phyloP scores from a whole-genome alignment of 2,113 vertebrate species.

The Colistium nudipinnis region DNA sequence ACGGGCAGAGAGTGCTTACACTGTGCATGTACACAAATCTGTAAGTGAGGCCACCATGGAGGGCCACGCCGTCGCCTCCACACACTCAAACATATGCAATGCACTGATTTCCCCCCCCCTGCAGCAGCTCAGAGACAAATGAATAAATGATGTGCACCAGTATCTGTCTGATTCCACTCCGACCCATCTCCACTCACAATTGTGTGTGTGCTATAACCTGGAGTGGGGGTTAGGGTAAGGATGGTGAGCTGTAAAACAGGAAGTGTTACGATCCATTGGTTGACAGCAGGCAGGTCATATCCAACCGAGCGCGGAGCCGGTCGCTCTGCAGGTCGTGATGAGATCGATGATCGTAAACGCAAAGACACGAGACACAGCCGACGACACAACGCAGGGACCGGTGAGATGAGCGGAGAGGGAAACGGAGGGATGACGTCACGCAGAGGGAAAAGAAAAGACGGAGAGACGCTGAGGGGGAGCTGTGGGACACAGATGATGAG shows the following conservation, averaged over 20 bases:
- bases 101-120: background rate
- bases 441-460: slow-evolving; percentile 36
- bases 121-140: background rate
- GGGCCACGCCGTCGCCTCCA: background rate
- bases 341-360: slow-evolving; percentile 16
- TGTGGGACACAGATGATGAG: slow-evolving; percentile 39
- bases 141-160: background rate
- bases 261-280: background rate
- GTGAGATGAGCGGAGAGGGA: slow-evolving; percentile 24
- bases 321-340: background rate
- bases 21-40: background rate
- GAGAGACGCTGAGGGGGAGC: slow-evolving; percentile 10
- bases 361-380: background rate
- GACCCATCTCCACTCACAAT: slow-evolving; percentile 2
- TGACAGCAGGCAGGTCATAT: slow-evolving; percentile 7
- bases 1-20: slow-evolving; percentile 29
- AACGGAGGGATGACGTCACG: slow-evolving; percentile 45
- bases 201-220: background rate
- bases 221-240: background rate
- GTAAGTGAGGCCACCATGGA: background rate
- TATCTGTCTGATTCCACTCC: slow-evolving; percentile 8
- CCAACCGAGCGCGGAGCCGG: slow-evolving; percentile 1
- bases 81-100: background rate
- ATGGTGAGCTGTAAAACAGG: background rate
- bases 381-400: no score